These are phyloP conservation scores for Ganaspis brasiliensis DNA, from an alignment of 2,888 invertebrate species.

Conservation along the genomic window DNA sequence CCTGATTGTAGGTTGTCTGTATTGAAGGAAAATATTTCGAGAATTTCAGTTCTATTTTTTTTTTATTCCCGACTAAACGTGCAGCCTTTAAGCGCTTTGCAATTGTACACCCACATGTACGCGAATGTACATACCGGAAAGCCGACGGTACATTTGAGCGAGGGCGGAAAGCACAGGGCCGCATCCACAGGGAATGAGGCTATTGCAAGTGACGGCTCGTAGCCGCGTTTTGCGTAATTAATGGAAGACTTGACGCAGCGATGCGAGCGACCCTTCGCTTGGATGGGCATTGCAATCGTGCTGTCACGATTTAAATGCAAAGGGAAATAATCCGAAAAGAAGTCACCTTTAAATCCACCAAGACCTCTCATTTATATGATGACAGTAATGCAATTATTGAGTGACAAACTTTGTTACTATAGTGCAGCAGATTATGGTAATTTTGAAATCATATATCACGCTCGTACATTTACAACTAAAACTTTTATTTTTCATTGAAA, in stretches of 20 bases:
- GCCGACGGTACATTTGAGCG: slow-evolving; percentile 59
- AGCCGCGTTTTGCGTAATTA: slow-evolving; percentile 70
- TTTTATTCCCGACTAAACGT: background rate
- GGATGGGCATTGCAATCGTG: slow-evolving; percentile 19
- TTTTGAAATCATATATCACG: background rate
- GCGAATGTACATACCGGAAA: slow-evolving; percentile 46
- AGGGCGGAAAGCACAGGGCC: slow-evolving; percentile 61
- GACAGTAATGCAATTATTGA: slow-evolving; percentile 18
- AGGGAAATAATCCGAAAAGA: slow-evolving; percentile 40
- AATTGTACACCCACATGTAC: slow-evolving; percentile 43
- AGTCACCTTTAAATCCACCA: slow-evolving; percentile 28
- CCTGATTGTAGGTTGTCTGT: background rate
- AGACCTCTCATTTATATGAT: background rate
- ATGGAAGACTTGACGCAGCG: slow-evolving; percentile 66
- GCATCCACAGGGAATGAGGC: slow-evolving; percentile 64
- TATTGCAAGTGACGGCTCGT: slow-evolving; percentile 66
- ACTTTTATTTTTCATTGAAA: no score
- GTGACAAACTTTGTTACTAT: slow-evolving; percentile 54
- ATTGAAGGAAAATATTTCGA: slow-evolving; percentile 14
- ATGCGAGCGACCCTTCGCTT: slow-evolving; percentile 56
- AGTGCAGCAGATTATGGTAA: background rate
- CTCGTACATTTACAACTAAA: no score
- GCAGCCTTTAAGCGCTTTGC: slow-evolving; percentile 46
- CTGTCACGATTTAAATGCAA: slow-evolving; percentile 34
- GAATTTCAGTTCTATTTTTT: background rate